Conservation (phyloP, 2,797 vertebrate species). For the Melanotaenia nigrans region DNA sequence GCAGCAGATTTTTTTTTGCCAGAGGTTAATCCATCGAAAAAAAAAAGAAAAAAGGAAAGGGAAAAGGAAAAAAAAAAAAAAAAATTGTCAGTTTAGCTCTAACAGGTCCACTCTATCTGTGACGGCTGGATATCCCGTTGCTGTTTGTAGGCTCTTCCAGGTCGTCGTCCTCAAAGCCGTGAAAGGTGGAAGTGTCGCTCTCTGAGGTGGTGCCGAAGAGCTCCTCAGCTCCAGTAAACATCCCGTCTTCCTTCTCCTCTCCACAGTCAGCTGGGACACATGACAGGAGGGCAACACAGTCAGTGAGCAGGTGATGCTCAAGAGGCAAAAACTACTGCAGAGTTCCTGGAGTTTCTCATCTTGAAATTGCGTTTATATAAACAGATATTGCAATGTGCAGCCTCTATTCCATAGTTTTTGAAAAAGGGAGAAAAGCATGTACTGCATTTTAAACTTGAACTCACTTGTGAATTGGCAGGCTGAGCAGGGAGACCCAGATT, state of each 20-base stretch:
- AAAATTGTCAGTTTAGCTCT: slow-evolving; percentile 46
- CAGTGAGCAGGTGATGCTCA: background rate
- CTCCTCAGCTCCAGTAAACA: slow-evolving; percentile 90
- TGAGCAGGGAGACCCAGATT: slow-evolving; percentile 87
- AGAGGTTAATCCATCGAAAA: slow-evolving; percentile 73
- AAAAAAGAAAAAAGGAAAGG: slow-evolving; percentile 59
- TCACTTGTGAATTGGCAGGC: slow-evolving; percentile 94
- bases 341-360: background rate
- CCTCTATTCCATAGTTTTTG: background rate
- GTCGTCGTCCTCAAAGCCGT: slow-evolving; percentile 98
- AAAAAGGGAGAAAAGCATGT: background rate
- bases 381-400: background rate
- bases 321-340: background rate
- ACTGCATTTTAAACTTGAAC: slow-evolving; percentile 55
- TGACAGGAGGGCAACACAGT: slow-evolving; percentile 63
- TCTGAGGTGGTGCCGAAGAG: slow-evolving; percentile 97
- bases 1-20: slow-evolving; percentile 79
- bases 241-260: slow-evolving; percentile 90
- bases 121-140: slow-evolving; percentile 87
- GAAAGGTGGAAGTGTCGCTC: slow-evolving; percentile 99
- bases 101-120: slow-evolving; percentile 85
- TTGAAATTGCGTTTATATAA: background rate
- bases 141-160: slow-evolving; percentile 90
- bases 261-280: slow-evolving; percentile 89
- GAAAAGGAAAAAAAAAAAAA: slow-evolving; percentile 54